Percentiles rank a stretch among this genome's conserved stretches.
Evolutionary conservation across 1,140 invertebrate genomes (phyloP).

Genomic region (Lerema accius): DNA sequence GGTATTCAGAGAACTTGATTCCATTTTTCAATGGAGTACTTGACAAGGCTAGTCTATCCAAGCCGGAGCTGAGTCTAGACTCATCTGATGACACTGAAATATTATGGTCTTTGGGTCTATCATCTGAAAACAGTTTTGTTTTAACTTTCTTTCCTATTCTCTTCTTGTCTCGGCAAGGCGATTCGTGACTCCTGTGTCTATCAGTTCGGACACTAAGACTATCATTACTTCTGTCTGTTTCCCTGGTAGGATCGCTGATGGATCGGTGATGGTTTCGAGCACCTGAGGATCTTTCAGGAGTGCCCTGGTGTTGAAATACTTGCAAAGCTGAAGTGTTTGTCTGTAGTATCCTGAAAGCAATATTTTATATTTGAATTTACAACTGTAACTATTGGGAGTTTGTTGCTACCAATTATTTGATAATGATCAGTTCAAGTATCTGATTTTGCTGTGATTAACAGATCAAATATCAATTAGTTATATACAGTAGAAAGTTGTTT

Average conservation of each 20-base stretch:
- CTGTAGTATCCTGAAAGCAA: constrained; percentile 65
- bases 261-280: constrained; percentile 61
- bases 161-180: constrained; percentile 62
- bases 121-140: constrained; percentile 69
- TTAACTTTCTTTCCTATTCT: constrained; percentile 61
- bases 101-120: constrained; percentile 48
- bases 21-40: constrained; percentile 78
- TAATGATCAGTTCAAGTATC: too few species aligned
- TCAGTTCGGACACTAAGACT: constrained; percentile 56
- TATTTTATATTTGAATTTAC: too few species aligned
- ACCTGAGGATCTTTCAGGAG: neutral
- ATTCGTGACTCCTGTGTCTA: constrained; percentile 59
- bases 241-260: constrained; percentile 69
- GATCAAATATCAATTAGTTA: too few species aligned
- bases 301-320: constrained; percentile 52
- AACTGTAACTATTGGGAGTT: too few species aligned
- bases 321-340: constrained; percentile 64
- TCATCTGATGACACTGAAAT: constrained; percentile 66
- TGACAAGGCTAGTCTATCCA: constrained; percentile 61
- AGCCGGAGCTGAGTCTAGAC: constrained; percentile 55
- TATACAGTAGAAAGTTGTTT: too few species aligned
- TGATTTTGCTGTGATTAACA: too few species aligned
- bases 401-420: too few species aligned
- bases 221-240: constrained; percentile 61
- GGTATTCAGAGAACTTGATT: constrained; percentile 74